Conservation (phyloP, 1,140 invertebrate species). For the Halictus rubicundus region DNA sequence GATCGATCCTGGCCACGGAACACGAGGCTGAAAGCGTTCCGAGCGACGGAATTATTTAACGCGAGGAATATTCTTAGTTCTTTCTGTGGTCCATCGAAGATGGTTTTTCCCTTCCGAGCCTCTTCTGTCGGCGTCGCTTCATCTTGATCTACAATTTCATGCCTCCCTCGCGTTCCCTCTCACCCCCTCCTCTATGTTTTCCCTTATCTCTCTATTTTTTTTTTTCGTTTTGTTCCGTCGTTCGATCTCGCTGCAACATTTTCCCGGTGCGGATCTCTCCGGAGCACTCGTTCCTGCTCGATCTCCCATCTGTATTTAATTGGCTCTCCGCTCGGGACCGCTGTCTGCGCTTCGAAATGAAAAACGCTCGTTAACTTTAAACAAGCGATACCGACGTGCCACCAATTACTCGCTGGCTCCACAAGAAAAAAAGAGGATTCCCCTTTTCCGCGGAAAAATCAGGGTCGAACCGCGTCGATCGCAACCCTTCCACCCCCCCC, state of each 20-base stretch:
- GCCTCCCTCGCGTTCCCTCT: not conserved
- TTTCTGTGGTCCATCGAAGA: too few relatives aligned
- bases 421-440: not conserved
- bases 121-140: not conserved
- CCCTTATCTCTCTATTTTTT: not conserved
- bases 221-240: too few relatives aligned
- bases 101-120: not conserved
- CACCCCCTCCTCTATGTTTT: too few relatives aligned
- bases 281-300: conserved; percentile 20
- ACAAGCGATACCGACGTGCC: conserved; percentile 25
- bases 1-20: too few relatives aligned
- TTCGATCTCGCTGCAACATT: conserved; percentile 34
- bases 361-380: conserved; percentile 46
- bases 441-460: not conserved
- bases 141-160: conserved; percentile 21
- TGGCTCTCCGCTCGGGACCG: conserved; percentile 18
- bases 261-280: conserved; percentile 16
- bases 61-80: not conserved
- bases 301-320: conserved; percentile 47
- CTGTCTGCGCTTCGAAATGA: conserved; percentile 17
- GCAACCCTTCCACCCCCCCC: not conserved
- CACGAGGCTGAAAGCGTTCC: too few relatives aligned
- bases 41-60: too few relatives aligned
- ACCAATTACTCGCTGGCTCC: conserved; percentile 10
- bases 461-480: not conserved